A percentile compares a stretch with the other conserved stretches of the same genome.
Conservation (phyloP, 2,888 invertebrate genomes). For the Drosophila dives region DNA sequence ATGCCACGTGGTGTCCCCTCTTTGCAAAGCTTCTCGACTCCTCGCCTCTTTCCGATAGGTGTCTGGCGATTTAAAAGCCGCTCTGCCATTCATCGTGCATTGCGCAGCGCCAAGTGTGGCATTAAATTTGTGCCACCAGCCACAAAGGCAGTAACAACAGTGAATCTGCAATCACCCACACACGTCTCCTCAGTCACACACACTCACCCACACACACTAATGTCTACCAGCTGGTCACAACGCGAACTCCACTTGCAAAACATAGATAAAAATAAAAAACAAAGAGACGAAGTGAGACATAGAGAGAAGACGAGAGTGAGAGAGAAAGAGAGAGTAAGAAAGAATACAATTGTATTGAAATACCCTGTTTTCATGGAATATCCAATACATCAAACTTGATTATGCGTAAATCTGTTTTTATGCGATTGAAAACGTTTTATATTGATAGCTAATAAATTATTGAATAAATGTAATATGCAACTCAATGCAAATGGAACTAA, state of each 20-base stretch:
- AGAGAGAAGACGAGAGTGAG: background rate
- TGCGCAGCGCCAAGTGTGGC: conserved; percentile 72
- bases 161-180: conserved; percentile 28
- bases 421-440: background rate
- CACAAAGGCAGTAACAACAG: conserved; percentile 21
- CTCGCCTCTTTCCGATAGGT: conserved; percentile 19
- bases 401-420: background rate
- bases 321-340: background rate
- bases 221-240: conserved; percentile 62
- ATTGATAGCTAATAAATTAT: background rate
- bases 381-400: background rate
- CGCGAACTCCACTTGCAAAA: conserved; percentile 11
- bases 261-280: conserved; percentile 11
- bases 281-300: background rate
- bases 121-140: conserved; percentile 68
- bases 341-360: background rate
- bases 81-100: conserved; percentile 50
- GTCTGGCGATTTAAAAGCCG: conserved; percentile 50
- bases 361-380: conserved; percentile 2
- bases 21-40: background rate
- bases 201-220: conserved; percentile 23
- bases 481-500: too few species aligned
- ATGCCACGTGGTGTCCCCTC: conserved; percentile 28
- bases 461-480: background rate
- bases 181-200: conserved; percentile 12